A percentile compares a stretch with the other conserved stretches of the same genome.
These are phyloP conservation scores for Choloepus didactylus DNA, from an alignment of 2,797 vertebrate genomes.

Conservation along the genomic window DNA sequence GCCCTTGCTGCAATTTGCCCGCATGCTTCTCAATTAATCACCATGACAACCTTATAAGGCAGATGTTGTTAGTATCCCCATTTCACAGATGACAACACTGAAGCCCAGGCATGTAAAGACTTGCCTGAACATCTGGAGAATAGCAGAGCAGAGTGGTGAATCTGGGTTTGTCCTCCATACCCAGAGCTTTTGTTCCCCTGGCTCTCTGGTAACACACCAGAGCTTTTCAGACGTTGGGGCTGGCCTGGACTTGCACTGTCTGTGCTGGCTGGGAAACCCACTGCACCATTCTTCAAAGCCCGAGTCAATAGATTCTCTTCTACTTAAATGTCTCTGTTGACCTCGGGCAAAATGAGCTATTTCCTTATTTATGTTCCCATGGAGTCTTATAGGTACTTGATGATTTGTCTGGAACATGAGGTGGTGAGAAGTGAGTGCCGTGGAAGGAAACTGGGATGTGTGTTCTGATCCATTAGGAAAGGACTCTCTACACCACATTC, in stretches of 20 bases:
- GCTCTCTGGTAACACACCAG: neutral
- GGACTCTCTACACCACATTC: neutral
- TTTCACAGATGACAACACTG: neutral
- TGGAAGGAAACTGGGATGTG: no score
- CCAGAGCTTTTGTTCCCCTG: neutral
- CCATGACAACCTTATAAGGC: accelerated
- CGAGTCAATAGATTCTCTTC: neutral
- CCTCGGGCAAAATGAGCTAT: neutral
- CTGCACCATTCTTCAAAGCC: neutral
- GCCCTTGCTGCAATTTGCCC: accelerated
- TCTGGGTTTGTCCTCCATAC: neutral
- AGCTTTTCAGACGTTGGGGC: accelerated
- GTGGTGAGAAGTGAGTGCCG: neutral
- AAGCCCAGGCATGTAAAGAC: neutral
- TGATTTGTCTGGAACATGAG: neutral
- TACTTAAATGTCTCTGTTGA: neutral
- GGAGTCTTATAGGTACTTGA: no score
- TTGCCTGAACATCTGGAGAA: neutral
- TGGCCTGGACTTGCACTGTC: neutral
- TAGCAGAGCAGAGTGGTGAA: no score
- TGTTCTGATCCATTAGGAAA: no score
- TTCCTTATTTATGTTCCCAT: neutral
- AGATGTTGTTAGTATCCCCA: neutral
- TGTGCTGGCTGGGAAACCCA: neutral
- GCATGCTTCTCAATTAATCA: neutral